Conservation (phyloP, 2,113 vertebrate genomes). For the Chitala chitala region DNA sequence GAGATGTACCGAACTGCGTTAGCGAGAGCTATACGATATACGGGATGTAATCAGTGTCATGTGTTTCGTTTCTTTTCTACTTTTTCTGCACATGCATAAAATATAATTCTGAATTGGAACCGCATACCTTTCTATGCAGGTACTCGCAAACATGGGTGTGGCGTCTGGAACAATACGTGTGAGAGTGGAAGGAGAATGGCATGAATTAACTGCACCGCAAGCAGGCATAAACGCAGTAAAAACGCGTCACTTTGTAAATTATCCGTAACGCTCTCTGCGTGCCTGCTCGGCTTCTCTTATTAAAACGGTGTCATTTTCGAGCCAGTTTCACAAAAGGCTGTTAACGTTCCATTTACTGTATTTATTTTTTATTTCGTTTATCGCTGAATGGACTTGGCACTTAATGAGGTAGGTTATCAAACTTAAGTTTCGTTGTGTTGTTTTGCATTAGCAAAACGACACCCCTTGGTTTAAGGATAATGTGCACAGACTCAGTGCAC, state of each 20-base stretch:
- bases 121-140: too few relatives aligned
- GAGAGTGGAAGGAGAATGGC: too few relatives aligned
- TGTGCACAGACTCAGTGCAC: neutral
- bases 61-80: too few relatives aligned
- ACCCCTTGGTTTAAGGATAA: neutral
- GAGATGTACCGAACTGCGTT: too few relatives aligned
- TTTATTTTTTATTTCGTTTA: neutral
- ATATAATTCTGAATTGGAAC: too few relatives aligned
- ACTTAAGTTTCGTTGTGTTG: slow-evolving; percentile 1
- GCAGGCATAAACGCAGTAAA: too few relatives aligned
- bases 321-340: neutral
- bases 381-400: neutral
- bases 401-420: slow-evolving; percentile 1
- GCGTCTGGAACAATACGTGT: too few relatives aligned
- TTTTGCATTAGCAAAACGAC: slow-evolving; percentile 7
- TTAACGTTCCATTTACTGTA: neutral
- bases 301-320: neutral
- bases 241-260: neutral
- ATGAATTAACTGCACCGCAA: too few relatives aligned
- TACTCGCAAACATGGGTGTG: too few relatives aligned
- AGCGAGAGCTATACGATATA: too few relatives aligned
- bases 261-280: neutral
- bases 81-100: too few relatives aligned
- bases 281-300: neutral
- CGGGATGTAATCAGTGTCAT: too few relatives aligned